Base-by-base conservation (phyloP, 2,888 invertebrate genomes). In the Volucella inanis region DNA sequence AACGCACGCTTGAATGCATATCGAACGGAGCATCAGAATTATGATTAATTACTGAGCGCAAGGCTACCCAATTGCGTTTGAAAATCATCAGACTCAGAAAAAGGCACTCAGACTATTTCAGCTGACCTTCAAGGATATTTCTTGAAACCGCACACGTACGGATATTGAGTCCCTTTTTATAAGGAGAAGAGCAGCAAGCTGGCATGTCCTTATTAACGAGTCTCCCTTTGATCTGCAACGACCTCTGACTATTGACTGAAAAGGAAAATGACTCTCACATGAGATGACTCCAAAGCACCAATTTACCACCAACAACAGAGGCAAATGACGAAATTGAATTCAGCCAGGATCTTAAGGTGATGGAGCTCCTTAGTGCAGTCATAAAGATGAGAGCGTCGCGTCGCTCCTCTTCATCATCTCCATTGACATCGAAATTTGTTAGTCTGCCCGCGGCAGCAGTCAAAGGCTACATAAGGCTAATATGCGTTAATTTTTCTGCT, bases 401-500 rank as follows among this genome's bases (percentile, higher is more conserved):
- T 64, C 61, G 61, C n/a, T 43, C 41, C 41, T 49, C 57, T 47
- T 39, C 75, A 62, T 65, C 70, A 59, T 71, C 43, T 72, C 74
- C 45, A 49, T 52, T 83, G 45, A 64, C 75, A 76, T 71, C 59
- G 67, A 79, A 57, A 72, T 65, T 65, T 71, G 67, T 45, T 67
- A 47, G 68, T 55, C 68, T 75, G 38, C 39, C 31, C 47, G 14
- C 50, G 54, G 61, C 59, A 41, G 62, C 50, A 50, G 76, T 76
- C 71, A 85, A 85, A 85, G 81, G 77, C 68, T 85, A 68, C 22
- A 22, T 64, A 72, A 76, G 50, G 85, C 85, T 81, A 81, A 85
- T 85, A 57, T 81, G 85, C 85, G 85, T 85, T 81, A 80, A 85
- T 65, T 85, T 85, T 62, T 55, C 67, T 72, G 85, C 71, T 72